Evolutionary conservation across 2,113 vertebrate genomes (phyloP).

Genomic region (Sander lucioperca): DNA sequence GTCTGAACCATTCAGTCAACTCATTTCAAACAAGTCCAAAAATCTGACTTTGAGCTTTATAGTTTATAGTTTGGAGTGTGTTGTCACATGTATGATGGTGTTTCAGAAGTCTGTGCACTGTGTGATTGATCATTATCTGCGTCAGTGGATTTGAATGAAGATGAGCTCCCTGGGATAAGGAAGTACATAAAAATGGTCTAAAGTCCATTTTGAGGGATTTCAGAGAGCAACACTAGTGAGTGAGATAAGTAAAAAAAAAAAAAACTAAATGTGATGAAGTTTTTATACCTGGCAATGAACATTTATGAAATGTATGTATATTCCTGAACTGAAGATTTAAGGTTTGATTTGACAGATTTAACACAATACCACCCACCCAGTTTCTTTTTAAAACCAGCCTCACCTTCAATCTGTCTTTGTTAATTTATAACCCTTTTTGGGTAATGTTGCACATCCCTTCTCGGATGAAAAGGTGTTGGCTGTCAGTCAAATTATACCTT

Average conservation of each 20-base stretch:
- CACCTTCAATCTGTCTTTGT: slow-evolving; percentile 6
- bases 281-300: neutral
- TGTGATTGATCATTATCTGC: neutral
- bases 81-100: neutral
- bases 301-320: neutral
- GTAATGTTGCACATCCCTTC: neutral
- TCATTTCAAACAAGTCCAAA: neutral
- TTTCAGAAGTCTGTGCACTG: neutral
- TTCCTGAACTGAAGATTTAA: neutral
- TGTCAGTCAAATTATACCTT: neutral
- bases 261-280: neutral
- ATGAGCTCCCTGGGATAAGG: neutral
- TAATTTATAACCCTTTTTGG: neutral
- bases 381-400: neutral
- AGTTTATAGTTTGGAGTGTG: neutral
- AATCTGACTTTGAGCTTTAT: neutral
- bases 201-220: neutral
- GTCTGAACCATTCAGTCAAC: neutral
- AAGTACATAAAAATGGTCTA: neutral
- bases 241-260: neutral
- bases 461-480: neutral
- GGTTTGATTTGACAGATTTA: neutral
- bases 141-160: neutral
- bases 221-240: neutral
- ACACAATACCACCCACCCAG: neutral